Evolutionary conservation across 2,797 vertebrate species (phyloP).

Genomic region (Halcyon badia): DNA sequence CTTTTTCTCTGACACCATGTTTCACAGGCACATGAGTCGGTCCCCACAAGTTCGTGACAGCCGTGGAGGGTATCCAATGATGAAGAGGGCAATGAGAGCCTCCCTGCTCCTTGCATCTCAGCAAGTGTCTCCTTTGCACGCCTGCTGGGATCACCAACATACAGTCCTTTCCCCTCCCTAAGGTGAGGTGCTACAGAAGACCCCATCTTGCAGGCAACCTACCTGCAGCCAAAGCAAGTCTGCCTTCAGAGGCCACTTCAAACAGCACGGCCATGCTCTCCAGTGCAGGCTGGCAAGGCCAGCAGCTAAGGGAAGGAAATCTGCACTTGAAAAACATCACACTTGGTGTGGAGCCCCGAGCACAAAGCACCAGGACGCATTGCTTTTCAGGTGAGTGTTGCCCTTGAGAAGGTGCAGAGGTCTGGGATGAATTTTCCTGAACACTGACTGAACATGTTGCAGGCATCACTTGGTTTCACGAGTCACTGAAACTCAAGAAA

Average conservation of each 20-base stretch:
- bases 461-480: constrained; percentile 6
- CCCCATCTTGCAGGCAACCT: background rate
- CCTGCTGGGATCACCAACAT: background rate
- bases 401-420: background rate
- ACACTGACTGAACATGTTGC: background rate
- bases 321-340: background rate
- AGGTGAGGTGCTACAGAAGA: fast-evolving
- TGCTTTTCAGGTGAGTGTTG: background rate
- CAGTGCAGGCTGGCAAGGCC: fast-evolving
- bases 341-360: background rate
- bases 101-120: background rate
- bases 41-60: background rate
- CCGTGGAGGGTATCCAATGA: fast-evolving
- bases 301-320: background rate
- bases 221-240: background rate
- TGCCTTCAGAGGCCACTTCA: background rate
- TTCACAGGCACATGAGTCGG: fast-evolving
- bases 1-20: background rate
- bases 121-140: fast-evolving
- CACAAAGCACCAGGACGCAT: background rate
- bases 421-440: background rate
- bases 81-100: background rate
- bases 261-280: fast-evolving
- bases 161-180: background rate
- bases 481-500: constrained; percentile 44